Evolutionary conservation across 2,888 invertebrate genomes (phyloP), one percentile per base, ranked within the genome.

Genomic region (Cremastobaeus sp.): DNA sequence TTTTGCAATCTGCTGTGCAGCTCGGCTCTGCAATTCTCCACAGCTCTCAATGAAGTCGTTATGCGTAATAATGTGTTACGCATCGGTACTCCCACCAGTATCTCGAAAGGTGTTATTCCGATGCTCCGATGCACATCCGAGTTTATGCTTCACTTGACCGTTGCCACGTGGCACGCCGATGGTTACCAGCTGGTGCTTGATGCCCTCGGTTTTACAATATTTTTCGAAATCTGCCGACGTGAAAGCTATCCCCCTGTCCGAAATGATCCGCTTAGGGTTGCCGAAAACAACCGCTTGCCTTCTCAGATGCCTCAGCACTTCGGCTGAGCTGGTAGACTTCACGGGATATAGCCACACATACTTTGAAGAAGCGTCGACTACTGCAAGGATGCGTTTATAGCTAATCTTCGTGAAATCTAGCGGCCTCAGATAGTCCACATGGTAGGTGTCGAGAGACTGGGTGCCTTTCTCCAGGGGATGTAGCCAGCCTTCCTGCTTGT

Each of bases 331-430:
- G 21, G 47, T 47, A 1, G 47, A 30, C n/a, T 47, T 47, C 17
- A 17, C 17, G 1, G 47, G 47, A 6, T 47, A 47, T 2, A 47
- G 12, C 30, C 47, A 30, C 3, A 17, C 2, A 30, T 15, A 48
- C 11, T 48, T 48, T 4, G 18, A 12, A 21, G 34, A 48, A 5
- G 21, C 48, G 12, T 48, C 48, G 6, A 48, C 28, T 15, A 48
- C 48, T 5, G 34, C 48, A 32, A 48, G 8, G 4, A 25, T 5
- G 25, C 8, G 25, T 25, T 25, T 25, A 8, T 25, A 25, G 25
- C 25, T 3, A 5, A 5, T 25, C 3, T 3, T 8, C 25, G 25
- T 25, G 3, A 8, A 25, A 3, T 5, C 25, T 8, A 34, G 8
- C 32, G 17, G 48, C 18, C 5, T 20, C 20, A 48, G 8, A 20